Conservation (phyloP, 2,113 vertebrate species). For the Lepus europaeus region DNA sequence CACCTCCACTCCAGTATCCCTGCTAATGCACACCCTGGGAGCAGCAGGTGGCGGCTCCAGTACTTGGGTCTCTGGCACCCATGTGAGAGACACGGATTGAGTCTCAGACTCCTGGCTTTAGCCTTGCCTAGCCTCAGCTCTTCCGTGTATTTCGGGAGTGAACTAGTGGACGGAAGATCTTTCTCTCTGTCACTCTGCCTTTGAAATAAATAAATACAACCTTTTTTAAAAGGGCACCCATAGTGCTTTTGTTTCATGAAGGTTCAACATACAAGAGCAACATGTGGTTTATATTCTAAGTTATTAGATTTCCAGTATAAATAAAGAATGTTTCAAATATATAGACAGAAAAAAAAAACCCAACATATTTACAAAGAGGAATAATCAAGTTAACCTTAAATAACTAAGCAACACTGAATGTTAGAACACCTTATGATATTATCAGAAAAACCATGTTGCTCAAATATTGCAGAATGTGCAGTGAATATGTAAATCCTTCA, state of each 20-base stretch:
- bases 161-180: no score
- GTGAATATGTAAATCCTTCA: not conserved
- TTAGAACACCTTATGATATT: not conserved
- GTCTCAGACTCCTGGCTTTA: no score
- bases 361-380: not conserved
- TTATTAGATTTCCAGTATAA: not conserved
- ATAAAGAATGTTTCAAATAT: not conserved
- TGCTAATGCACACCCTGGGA: no score
- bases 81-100: no score
- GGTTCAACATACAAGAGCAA: not conserved
- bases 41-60: no score
- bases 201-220: no score
- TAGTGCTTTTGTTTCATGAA: not conserved
- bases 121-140: no score
- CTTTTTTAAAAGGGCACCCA: not conserved
- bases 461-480: not conserved
- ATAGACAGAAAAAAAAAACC: not conserved
- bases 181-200: no score
- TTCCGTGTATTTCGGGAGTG: no score
- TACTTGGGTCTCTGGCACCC: no score
- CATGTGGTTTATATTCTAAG: not conserved
- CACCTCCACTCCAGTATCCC: no score
- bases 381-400: not conserved
- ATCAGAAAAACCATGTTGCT: not conserved
- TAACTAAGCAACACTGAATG: constrained; percentile 15